Evolutionary conservation across 2,888 invertebrate genomes (phyloP).

Genomic region (Callimorpha dominula): DNA sequence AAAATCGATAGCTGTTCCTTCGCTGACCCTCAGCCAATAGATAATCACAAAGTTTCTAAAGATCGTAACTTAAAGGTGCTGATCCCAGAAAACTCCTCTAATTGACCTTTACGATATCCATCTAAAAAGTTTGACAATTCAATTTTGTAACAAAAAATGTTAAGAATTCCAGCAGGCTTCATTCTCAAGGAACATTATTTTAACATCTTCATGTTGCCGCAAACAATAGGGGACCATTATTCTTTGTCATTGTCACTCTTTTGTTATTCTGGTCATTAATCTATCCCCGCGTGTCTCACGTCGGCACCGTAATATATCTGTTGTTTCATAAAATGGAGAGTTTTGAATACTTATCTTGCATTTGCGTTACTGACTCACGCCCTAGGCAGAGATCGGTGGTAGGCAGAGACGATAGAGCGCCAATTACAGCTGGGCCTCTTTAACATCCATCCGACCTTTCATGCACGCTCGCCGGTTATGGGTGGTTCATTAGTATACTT

Average conservation of each 20-base stretch:
- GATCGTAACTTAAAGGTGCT: slow-evolving; percentile 1
- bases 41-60: not conserved
- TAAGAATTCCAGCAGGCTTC: slow-evolving; percentile 1
- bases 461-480: not conserved
- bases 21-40: not conserved
- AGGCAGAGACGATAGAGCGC: too few species aligned
- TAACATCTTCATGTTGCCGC: slow-evolving; percentile 28
- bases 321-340: not conserved
- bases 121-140: slow-evolving; percentile 10
- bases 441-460: not conserved
- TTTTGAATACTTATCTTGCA: not conserved
- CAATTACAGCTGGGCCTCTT: too few species aligned
- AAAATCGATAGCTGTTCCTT: not conserved
- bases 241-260: slow-evolving; percentile 43
- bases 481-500: not conserved
- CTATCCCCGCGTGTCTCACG: slow-evolving; percentile 23
- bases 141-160: slow-evolving; percentile 8
- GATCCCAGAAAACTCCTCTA: slow-evolving; percentile 7
- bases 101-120: slow-evolving; percentile 9
- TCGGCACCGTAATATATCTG: not conserved
- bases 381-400: too few species aligned
- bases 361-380: too few species aligned
- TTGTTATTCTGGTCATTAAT: slow-evolving; percentile 41
- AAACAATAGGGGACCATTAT: slow-evolving; percentile 43
- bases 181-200: slow-evolving; percentile 17